Conservation (phyloP, 35 echinoderm and acorn worm genomes). For the Apostichopus californicus region DNA sequence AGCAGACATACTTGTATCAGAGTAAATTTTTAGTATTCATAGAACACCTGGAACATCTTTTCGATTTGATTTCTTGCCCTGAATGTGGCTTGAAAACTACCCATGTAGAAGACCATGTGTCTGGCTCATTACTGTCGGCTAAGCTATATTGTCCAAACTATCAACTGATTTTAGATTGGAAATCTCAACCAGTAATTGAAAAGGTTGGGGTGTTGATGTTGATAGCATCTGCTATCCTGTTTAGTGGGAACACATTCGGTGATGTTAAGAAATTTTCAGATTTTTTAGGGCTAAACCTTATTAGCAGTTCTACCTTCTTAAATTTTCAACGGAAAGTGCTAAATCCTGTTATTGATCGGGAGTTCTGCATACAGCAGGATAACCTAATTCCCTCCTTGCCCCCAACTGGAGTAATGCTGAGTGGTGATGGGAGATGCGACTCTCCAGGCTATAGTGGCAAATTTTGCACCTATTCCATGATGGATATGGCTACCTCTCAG, state of each 20-base stretch:
- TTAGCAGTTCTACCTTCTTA: constrained; percentile 3
- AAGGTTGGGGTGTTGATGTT: constrained; percentile 24
- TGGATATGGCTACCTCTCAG: constrained; percentile 51
- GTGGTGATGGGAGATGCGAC: constrained; percentile 72
- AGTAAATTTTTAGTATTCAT: too few relatives aligned
- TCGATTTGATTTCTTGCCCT: too few relatives aligned
- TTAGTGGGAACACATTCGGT: constrained; percentile 61
- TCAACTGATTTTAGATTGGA: constrained; percentile 14
- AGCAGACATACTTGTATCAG: too few relatives aligned
- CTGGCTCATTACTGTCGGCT: constrained; percentile 18
- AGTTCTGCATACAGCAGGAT: background rate
- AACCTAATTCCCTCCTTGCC: background rate
- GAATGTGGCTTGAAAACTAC: too few relatives aligned
- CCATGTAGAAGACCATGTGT: background rate
- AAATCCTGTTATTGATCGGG: constrained; percentile 37
- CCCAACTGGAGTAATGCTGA: background rate
- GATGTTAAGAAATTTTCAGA: constrained; percentile 8
- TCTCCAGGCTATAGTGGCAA: constrained; percentile 66
- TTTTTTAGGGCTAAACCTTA: constrained; percentile 34
- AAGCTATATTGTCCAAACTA: constrained; percentile 34
- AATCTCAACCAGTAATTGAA: constrained; percentile 53
- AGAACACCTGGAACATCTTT: too few relatives aligned
- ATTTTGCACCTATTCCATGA: constrained; percentile 70
- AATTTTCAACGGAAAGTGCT: constrained; percentile 17
- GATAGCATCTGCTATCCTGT: constrained; percentile 32